Evolutionary conservation across 2,113 vertebrate species (phyloP), one percentile per base, ranked within the genome.

Genomic region (Syngnathus typhle): DNA sequence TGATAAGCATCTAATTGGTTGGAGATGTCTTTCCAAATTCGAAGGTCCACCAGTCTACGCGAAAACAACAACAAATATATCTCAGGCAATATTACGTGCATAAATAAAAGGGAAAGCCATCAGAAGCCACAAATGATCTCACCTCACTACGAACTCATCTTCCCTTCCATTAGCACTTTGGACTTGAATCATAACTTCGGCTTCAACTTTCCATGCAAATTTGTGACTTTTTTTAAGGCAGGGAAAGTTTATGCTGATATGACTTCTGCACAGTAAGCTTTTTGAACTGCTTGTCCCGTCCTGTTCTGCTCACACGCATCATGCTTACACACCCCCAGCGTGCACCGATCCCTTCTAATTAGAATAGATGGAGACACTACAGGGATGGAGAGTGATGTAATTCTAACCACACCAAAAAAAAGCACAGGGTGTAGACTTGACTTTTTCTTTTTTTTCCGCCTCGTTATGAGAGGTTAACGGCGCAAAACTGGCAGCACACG

Each of bases 261-360:
- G 47, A 67, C 55, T 38, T 56, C 49, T 43, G 2, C 46, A 58
- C 63, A 78, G 72, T 10, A 36, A 71, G 51, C 56, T 77, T 64
- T 86, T 82, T 81, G 64, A 86, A 71, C 72, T 71, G 79, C 90
- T 81, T 89, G 87, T 89, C 82, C 68, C 65, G 76, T 89, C 89
- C 85, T 89, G 86, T 81, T 87, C 69, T 63, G 76, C 84, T 82
- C 79, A 82, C 80, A 73, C 73, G 71, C 54, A 23, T 72, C 54
- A 23, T 72, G 71, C 72, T 51, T 39, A 70, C 73, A 73, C 70
- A 69, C 76, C 65, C 68, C 38, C 58, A 55, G 43, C 61, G 11
- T 16, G 21, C 47, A 9, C 55, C 68, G 41, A 72, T 79, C 51
- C 80, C 71, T 75, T 82, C 71, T 85, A 88, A 88, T 89, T 84